Evolutionary conservation across 2,113 vertebrate species (phyloP), one percentile per base, ranked within the genome.

Genomic region (Atherinomorus stipes): DNA sequence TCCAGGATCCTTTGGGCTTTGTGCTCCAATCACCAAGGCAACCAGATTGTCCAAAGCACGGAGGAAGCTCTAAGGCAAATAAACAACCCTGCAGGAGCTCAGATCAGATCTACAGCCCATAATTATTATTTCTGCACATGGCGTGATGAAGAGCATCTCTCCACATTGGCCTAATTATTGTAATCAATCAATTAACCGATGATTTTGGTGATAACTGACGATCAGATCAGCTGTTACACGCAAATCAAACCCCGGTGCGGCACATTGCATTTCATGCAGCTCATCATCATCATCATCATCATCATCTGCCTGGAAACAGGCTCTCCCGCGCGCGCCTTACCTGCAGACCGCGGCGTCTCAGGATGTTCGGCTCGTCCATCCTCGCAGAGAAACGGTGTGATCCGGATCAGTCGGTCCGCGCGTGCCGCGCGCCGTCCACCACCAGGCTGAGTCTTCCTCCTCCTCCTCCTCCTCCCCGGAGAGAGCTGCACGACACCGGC

Each of bases 301-400:
- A 16, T 52, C 0, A 28, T 66, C 83, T 64, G 63, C 64, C 66
- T 65, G 64, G 38, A 90, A 71, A 85, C 69, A 57, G 22, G 15
- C 58, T 25, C 21, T 22, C 23, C 40, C 34, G 16, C 49, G 21
- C 2, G n/a, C 34, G 13, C 18, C 74, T 84, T 89, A 94, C 93
- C 93, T 93, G 93, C 3, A 94, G 85, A 65, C 93, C 93, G 25
- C 93, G 93, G 26, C 93, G 92, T 80, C 93, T 91, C 59, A 94
- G 77, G 81, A 94, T 93, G 31, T 94, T 94, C 53, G 92, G 93
- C 78, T 93, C 91, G 25, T 92, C 91, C 93, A 94, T 93, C 62
- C 44, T 69, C 71, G 45, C 53, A 73, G 56, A 71, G 2, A 21
- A 70, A 47, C 25, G 5, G 11, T n/a, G n/a, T n/a, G 45, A 25